Evolutionary conservation across 2,797 vertebrate species (phyloP).

Genomic region (Paedocypris micromegethes): DNA sequence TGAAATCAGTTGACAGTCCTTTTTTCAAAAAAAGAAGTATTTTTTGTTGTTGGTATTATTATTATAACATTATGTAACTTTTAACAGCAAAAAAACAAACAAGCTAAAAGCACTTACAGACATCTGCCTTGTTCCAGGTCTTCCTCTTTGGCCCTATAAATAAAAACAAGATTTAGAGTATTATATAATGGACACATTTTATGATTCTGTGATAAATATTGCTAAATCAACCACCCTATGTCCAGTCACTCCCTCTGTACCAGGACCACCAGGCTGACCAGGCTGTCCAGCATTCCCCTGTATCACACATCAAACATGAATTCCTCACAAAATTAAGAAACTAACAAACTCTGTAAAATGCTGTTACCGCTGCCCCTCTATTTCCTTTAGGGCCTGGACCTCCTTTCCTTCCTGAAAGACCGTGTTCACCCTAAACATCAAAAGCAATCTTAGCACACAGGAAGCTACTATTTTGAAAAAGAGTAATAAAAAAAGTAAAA

Average conservation of each 20-base stretch:
- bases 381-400: slow-evolving; percentile 73
- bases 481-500: too few species aligned
- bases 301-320: slow-evolving; percentile 8
- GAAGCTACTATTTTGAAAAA: too few species aligned
- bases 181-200: background rate
- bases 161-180: slow-evolving; percentile 20
- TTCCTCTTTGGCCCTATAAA: slow-evolving; percentile 74
- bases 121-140: slow-evolving; percentile 56
- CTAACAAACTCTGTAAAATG: background rate
- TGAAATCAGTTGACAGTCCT: slow-evolving; percentile 81
- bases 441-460: background rate
- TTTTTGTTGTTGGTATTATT: background rate
- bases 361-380: slow-evolving; percentile 73
- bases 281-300: slow-evolving; percentile 62
- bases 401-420: slow-evolving; percentile 66
- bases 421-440: slow-evolving; percentile 73
- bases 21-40: slow-evolving; percentile 27
- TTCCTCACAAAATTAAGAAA: background rate
- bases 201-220: background rate
- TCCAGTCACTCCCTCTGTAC: slow-evolving; percentile 57
- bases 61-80: background rate
- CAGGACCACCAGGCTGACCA: slow-evolving; percentile 52
- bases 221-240: slow-evolving; percentile 53
- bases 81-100: slow-evolving; percentile 15
- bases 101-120: slow-evolving; percentile 62